Conservation (phyloP, 2,113 vertebrate genomes). For the Hiodon tergisus region DNA sequence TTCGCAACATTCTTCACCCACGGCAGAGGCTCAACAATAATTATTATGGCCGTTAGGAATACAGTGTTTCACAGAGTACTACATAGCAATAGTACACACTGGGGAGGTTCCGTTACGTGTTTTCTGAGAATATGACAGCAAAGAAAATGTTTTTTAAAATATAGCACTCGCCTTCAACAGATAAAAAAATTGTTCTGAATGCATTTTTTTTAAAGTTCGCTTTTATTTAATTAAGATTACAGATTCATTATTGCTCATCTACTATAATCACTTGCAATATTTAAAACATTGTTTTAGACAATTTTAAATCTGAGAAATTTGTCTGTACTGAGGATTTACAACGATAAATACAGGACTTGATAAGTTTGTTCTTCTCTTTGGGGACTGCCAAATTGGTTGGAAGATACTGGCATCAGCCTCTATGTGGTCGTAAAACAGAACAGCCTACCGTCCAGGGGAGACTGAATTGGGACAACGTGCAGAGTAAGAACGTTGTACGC, state of each 20-base stretch:
- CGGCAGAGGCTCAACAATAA: too few relatives aligned
- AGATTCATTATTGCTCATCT: constrained; percentile 98
- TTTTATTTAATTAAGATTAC: constrained; percentile 74
- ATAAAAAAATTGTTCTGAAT: neutral
- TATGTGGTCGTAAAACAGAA: neutral
- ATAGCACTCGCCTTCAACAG: neutral
- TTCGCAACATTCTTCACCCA: too few relatives aligned
- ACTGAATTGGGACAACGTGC: too few relatives aligned
- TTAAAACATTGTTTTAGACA: constrained; percentile 76
- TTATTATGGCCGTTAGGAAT: too few relatives aligned
- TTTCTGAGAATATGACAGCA: too few relatives aligned
- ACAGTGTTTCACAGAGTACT: too few relatives aligned
- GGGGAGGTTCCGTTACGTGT: too few relatives aligned
- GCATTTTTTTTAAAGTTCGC: constrained; percentile 26
- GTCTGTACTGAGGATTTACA: constrained; percentile 67
- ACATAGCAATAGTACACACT: too few relatives aligned
- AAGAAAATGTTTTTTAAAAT: too few relatives aligned
- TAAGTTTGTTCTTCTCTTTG: constrained; percentile 53
- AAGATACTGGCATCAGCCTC: constrained; percentile 81
- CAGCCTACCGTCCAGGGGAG: too few relatives aligned
- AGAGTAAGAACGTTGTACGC: too few relatives aligned
- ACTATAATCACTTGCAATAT: constrained; percentile 89
- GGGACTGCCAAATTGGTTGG: constrained; percentile 46
- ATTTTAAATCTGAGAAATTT: constrained; percentile 59
- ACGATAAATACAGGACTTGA: constrained; percentile 70